phyloP scores from a whole-genome alignment of 2,797 vertebrate species.

The Otolemur crassicaudatus region DNA sequence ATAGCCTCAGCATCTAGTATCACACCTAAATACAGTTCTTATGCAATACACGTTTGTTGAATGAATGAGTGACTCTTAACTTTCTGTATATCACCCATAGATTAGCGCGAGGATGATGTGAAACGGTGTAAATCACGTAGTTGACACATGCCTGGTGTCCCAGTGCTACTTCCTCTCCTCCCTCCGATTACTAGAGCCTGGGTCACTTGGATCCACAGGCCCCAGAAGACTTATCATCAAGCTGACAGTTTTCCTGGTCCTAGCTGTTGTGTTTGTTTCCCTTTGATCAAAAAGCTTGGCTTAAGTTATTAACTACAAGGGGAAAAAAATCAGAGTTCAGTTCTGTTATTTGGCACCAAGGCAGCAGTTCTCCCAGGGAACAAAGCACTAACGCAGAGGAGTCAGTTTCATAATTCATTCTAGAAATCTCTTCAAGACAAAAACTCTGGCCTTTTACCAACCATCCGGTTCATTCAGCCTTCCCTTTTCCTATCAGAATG shows the following conservation, averaged over 20 bases:
- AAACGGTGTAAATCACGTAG: not conserved
- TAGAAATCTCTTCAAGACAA: constrained; percentile 75
- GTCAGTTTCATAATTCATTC: constrained; percentile 72
- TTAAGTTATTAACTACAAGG: constrained; percentile 67
- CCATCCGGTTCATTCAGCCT: constrained; percentile 50
- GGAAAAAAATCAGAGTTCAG: constrained; percentile 65
- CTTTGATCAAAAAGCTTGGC: constrained; percentile 75
- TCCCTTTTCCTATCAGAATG: constrained; percentile 66
- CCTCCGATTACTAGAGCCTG: not conserved
- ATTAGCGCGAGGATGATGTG: not conserved
- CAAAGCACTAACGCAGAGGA: constrained; percentile 62
- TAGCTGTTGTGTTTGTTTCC: constrained; percentile 47
- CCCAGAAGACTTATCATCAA: constrained; percentile 55
- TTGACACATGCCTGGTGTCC: not conserved
- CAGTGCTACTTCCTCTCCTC: not conserved
- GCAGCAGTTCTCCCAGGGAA: constrained; percentile 50
- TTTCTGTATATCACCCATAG: not conserved
- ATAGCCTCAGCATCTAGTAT: not conserved
- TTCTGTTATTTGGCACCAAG: constrained; percentile 65
- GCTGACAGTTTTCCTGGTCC: constrained; percentile 59
- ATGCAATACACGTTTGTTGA: not conserved
- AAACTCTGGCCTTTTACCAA: constrained; percentile 72
- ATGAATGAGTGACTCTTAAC: not conserved
- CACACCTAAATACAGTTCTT: not conserved
- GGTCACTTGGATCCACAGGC: not conserved